Conservation (phyloP, 2,797 vertebrate species). For the Margarornis squamiger region DNA sequence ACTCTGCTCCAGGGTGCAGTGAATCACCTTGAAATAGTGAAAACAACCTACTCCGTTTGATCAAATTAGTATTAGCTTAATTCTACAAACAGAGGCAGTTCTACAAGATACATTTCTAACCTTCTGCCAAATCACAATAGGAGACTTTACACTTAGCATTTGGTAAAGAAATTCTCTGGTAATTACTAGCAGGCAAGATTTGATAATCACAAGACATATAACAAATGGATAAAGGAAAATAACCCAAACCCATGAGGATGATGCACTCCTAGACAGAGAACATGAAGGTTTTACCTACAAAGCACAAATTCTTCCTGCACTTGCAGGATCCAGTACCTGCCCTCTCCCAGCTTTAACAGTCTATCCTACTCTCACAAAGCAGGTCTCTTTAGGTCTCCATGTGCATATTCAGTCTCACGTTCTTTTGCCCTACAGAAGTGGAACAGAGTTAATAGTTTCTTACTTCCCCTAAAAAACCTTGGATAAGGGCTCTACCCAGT, state of each 20-base stretch:
- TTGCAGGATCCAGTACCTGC: neutral
- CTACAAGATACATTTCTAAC: neutral
- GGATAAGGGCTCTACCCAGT: neutral
- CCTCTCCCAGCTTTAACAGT: neutral
- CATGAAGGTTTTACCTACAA: neutral
- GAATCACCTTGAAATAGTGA: neutral
- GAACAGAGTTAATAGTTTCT: neutral
- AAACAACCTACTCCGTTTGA: neutral
- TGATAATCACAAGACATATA: neutral
- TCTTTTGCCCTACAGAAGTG: neutral
- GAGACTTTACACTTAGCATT: neutral
- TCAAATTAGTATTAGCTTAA: neutral
- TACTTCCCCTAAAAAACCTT: neutral
- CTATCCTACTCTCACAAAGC: neutral
- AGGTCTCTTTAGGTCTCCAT: neutral
- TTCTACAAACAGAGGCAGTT: neutral
- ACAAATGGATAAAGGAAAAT: neutral
- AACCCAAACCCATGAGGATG: neutral
- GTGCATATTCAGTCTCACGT: neutral
- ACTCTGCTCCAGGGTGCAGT: neutral
- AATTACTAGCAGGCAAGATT: neutral
- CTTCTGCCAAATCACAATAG: neutral
- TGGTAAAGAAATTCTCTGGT: neutral
- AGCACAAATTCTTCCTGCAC: neutral
- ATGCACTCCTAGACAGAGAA: neutral